Base-by-base conservation (phyloP, 2,113 vertebrate species). In the Chrysemys picta region DNA sequence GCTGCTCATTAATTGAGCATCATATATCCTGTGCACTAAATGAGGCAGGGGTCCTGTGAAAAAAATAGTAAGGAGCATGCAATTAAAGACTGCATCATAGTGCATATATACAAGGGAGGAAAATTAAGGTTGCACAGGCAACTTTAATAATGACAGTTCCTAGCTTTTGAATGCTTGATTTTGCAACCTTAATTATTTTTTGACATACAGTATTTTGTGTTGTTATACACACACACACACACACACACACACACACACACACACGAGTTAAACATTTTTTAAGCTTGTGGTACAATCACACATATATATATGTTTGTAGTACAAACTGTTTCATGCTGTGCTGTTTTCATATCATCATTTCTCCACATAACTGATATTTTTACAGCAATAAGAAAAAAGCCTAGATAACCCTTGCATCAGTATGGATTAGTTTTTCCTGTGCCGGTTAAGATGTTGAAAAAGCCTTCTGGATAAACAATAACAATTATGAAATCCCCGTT, bases 261-360 rank as follows among this genome's bases (percentile, higher is more conserved):
- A 4, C 1, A 62, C 50, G n/a, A 53, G 53, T 0, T 5, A 2
- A 72, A 47, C 2, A n/a, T 86, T 83, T 85, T 42, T 83, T 82
- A 65, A 62, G 9, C 3, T 47, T 75, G 31, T 76, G 50, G 35
- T 2, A 69, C 22, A 35, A 10, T 5, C 21, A 94, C 27, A 82
- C 42, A 47, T 3, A 54, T 54, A 54, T 9, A 54, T 54, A 54
- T 9, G 53, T 22, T 93, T 85, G 6, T 45, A 83, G 10, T 14
- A 65, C 1, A 88, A 59, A 24, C 35, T 78, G 11, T 27, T 38
- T 52, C 42, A 84, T 3, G 4, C 6, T 85, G 31, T 82, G 47
- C 27, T 92, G 35, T 16, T 90, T 93, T 88, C 50, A 69, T 80
- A 54, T 87, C 87, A 27, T 88, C 21, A 47, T 93, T 94, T 29